These are phyloP conservation scores for Ceyx margarethae DNA, from an alignment of 2,113 vertebrate genomes.

Conservation along the genomic window DNA sequence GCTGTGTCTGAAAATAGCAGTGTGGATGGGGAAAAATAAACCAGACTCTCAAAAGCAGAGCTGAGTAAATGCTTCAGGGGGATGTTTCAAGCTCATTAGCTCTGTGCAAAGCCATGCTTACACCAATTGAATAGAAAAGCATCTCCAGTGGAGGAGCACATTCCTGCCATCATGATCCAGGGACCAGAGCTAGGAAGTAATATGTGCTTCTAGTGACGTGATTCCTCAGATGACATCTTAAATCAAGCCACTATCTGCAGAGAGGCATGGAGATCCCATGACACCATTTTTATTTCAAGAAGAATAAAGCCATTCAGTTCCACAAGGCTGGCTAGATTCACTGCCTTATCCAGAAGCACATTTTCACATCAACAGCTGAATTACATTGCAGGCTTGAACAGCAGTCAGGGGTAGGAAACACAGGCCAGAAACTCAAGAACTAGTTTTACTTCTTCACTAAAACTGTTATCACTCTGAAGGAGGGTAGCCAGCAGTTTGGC, in stretches of 20 bases:
- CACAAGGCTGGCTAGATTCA: not conserved
- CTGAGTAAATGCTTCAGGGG: not conserved
- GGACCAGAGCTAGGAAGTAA: conserved; percentile 7
- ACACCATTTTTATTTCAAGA: conserved; percentile 56
- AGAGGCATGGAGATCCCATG: conserved; percentile 42
- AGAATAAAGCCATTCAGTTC: conserved; percentile 65
- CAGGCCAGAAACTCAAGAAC: not conserved
- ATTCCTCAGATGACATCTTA: conserved; percentile 53
- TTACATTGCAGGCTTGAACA: conserved; percentile 9
- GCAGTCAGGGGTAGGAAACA: not conserved
- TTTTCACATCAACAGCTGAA: conserved; percentile 33
- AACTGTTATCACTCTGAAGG: not conserved
- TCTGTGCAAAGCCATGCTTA: conserved; percentile 9
- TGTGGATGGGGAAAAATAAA: not conserved
- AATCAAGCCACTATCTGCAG: conserved; percentile 51
- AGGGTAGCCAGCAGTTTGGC: not conserved
- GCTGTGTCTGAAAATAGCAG: not conserved
- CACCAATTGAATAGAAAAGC: not conserved
- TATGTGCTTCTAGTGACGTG: conserved; percentile 38
- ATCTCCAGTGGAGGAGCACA: not conserved
- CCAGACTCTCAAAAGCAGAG: not conserved
- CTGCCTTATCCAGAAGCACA: conserved; percentile 33
- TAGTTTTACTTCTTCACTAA: conserved; percentile 23
- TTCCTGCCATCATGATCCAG: not conserved
- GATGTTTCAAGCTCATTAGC: not conserved